Evolutionary conservation across 1,140 invertebrate species (phyloP).

Genomic region (Zaprionus inermis): DNA sequence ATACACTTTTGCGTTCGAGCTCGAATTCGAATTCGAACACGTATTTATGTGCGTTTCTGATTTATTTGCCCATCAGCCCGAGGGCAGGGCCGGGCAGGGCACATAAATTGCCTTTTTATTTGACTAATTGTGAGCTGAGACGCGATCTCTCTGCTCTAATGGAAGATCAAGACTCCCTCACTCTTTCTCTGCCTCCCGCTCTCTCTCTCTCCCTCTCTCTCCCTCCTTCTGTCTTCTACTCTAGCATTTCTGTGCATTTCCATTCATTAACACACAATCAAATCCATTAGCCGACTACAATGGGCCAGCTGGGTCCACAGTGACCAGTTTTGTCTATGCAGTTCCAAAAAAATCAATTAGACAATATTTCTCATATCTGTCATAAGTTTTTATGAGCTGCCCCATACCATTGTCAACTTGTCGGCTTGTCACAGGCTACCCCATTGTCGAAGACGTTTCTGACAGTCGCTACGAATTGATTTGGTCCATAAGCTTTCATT

Average conservation of each 20-base stretch:
- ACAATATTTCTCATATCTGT: conserved; percentile 70
- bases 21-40: conserved; percentile 25
- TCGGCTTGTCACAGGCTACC: conserved; percentile 44
- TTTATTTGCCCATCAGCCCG: conserved; percentile 74
- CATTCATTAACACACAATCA: conserved; percentile 82
- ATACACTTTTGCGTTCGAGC: conserved; percentile 40
- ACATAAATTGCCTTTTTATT: conserved; percentile 63
- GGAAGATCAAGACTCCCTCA: neutral
- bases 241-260: conserved; percentile 41
- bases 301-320: conserved; percentile 28
- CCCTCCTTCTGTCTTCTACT: no score
- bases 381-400: conserved; percentile 70
- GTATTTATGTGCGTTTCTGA: conserved; percentile 79
- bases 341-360: conserved; percentile 70
- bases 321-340: conserved; percentile 19
- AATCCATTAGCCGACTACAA: conserved; percentile 73
- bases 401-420: conserved; percentile 55
- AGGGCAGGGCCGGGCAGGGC: conserved; percentile 29
- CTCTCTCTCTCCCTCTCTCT: neutral
- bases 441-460: conserved; percentile 58
- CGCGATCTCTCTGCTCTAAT: conserved; percentile 28
- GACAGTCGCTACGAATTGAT: conserved; percentile 60
- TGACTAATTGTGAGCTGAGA: conserved; percentile 46
- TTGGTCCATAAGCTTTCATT: conserved; percentile 71
- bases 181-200: conserved; percentile 1